Conservation (phyloP, 37 sponge, comb jelly and placozoan species). For the Hormiphora californensis region DNA sequence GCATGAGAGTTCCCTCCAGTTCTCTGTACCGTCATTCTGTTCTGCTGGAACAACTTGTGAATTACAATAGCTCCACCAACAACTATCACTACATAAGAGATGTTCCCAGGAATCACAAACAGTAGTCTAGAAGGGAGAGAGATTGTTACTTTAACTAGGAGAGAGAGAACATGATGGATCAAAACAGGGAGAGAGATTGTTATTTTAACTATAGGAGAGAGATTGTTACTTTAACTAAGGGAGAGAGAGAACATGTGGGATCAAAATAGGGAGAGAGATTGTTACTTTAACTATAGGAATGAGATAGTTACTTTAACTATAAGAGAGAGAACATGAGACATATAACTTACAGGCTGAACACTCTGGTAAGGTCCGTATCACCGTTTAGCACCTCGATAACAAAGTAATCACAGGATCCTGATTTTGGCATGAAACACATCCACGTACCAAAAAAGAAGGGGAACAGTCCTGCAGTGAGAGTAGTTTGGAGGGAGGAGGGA, state of each 20-base stretch:
- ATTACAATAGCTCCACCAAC: neutral
- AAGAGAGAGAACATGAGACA: too few relatives aligned
- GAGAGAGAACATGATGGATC: too few relatives aligned
- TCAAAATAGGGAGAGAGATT: too few relatives aligned
- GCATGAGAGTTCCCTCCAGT: too few relatives aligned
- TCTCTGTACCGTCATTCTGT: neutral
- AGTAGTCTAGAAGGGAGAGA: neutral
- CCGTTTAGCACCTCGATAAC: neutral
- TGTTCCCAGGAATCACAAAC: neutral
- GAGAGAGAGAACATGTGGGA: too few relatives aligned
- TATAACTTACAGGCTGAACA: neutral
- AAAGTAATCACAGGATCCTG: neutral
- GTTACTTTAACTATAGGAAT: too few relatives aligned
- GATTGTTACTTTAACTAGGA: too few relatives aligned
- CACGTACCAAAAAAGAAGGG: conserved; percentile 4
- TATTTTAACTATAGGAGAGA: too few relatives aligned
- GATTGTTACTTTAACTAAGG: too few relatives aligned
- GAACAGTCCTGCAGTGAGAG: neutral
- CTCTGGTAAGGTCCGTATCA: neutral
- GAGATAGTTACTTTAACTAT: too few relatives aligned
- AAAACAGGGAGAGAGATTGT: too few relatives aligned
- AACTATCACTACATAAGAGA: neutral
- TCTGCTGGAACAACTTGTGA: neutral
- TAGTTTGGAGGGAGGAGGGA: too few relatives aligned
- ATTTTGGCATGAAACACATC: neutral